Conservation (phyloP, 2,113 vertebrate species). For the Herpetotheres cachinnans region DNA sequence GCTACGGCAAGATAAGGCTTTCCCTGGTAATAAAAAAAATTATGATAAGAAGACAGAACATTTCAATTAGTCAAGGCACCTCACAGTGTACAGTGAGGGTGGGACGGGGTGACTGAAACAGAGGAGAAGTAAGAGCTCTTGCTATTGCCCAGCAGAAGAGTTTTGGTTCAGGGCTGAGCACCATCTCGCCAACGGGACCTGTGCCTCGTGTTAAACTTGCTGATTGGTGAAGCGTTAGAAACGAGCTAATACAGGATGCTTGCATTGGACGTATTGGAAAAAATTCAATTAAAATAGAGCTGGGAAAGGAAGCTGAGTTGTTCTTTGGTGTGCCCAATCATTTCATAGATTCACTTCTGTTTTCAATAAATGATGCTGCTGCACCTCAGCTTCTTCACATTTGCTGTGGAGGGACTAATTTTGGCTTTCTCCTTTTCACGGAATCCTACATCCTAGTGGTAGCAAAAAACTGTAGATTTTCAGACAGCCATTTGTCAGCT, state of each 20-base stretch:
- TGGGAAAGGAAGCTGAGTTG: not conserved
- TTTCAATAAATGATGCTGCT: not conserved
- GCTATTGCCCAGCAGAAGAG: not conserved
- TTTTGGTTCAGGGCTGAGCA: not conserved
- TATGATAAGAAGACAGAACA: not conserved
- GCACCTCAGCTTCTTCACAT: not conserved
- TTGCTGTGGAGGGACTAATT: not conserved
- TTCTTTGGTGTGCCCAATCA: not conserved
- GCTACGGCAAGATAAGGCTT: not conserved
- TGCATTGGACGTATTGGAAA: not conserved
- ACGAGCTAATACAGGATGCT: not conserved
- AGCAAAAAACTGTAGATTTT: not conserved
- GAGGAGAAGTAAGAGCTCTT: not conserved
- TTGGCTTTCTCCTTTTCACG: not conserved
- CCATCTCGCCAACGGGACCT: not conserved
- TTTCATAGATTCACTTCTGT: not conserved
- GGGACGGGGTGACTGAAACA: not conserved
- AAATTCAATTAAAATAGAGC: not conserved
- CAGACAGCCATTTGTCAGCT: not conserved
- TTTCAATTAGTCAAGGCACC: not conserved
- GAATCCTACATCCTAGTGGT: not conserved
- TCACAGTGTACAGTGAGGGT: not conserved
- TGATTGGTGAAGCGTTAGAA: not conserved
- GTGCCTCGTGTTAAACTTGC: fast-evolving
- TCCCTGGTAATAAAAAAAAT: not conserved